phyloP scores from a whole-genome alignment of 2,888 invertebrate species.

The Urechis unicinctus region DNA sequence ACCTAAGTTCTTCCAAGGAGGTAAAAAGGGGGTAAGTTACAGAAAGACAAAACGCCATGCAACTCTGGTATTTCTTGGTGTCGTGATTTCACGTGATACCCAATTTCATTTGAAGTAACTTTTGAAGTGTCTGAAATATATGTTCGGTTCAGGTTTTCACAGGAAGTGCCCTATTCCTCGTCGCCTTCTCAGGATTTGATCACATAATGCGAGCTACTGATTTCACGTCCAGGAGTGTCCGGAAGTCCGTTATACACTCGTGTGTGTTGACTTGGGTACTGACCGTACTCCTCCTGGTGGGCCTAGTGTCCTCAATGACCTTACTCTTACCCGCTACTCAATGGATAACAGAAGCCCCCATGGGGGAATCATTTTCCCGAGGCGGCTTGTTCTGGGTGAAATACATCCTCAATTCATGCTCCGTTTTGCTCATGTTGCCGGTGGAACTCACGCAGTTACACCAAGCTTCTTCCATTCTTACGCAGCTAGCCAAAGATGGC shows the following conservation, averaged over 20 bases:
- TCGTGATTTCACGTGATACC: not conserved
- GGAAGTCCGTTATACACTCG: not conserved
- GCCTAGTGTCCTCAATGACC: not conserved
- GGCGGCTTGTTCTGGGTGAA: not conserved
- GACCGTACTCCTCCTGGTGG: not conserved
- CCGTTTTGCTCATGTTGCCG: not conserved
- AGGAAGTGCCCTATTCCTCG: not conserved
- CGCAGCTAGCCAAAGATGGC: not conserved
- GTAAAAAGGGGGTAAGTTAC: not conserved
- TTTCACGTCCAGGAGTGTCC: not conserved
- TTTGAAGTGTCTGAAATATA: not conserved
- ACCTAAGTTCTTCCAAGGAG: not conserved
- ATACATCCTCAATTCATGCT: not conserved
- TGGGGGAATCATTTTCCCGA: not conserved
- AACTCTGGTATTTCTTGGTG: too few relatives aligned
- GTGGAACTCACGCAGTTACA: not conserved
- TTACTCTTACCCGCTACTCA: not conserved
- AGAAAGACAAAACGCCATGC: too few relatives aligned
- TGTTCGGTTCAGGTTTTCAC: not conserved
- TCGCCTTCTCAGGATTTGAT: not conserved
- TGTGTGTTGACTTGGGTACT: not conserved
- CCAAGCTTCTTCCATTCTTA: not conserved
- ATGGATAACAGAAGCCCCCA: not conserved
- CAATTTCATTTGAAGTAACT: not conserved
- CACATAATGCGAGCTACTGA: not conserved